phyloP scores from a whole-genome alignment of 2,888 invertebrate species.

The Drosophila subquinaria region DNA sequence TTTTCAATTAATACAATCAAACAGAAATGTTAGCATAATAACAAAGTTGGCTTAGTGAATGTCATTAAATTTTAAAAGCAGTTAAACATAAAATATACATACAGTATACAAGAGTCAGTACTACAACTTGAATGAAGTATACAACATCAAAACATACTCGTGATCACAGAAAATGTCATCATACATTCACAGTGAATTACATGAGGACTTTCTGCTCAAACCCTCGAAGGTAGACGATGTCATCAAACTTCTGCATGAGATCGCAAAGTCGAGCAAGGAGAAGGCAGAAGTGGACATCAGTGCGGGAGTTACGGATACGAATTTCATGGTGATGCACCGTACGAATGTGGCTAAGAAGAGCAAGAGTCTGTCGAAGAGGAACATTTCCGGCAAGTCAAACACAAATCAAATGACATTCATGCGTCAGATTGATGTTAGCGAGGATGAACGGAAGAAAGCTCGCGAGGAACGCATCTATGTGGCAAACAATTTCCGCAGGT shows the following conservation, averaged over 20 bases:
- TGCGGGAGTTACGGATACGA: constrained; percentile 25
- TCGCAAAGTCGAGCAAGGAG: constrained; percentile 23
- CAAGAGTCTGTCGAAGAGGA: neutral
- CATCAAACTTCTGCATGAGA: constrained; percentile 34
- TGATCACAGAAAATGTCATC: constrained; percentile 30
- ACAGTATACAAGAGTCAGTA: neutral
- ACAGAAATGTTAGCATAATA: too few species aligned
- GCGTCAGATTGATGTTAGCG: constrained; percentile 48
- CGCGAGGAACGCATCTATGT: constrained; percentile 29
- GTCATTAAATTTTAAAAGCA: neutral
- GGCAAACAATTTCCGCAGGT: constrained; percentile 60
- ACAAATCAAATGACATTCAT: constrained; percentile 40
- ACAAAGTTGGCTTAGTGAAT: neutral
- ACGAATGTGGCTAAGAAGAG: neutral
- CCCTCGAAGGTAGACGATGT: constrained; percentile 42
- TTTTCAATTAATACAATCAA: neutral
- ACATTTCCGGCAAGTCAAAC: neutral
- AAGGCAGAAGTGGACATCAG: constrained; percentile 34
- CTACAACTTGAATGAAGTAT: neutral
- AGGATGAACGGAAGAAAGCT: constrained; percentile 13
- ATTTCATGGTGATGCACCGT: constrained; percentile 33
- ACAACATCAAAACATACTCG: neutral
- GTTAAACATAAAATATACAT: neutral
- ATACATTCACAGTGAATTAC: constrained; percentile 7
- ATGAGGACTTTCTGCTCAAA: constrained; percentile 45